phyloP scores from a whole-genome alignment of 2,888 invertebrate species.

The Zygaena filipendulae region DNA sequence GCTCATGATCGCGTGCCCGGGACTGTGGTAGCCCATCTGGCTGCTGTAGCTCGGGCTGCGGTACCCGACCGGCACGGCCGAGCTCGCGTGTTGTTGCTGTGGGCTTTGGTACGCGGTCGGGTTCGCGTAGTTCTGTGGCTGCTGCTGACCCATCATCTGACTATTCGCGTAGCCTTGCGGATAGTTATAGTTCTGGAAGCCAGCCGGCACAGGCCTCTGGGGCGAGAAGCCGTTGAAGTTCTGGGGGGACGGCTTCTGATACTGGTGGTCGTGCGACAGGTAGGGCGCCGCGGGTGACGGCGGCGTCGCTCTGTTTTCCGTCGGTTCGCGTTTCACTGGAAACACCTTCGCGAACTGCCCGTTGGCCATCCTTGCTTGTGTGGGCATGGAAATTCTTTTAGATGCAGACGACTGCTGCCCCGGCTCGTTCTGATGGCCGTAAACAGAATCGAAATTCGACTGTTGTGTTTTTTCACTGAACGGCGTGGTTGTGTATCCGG shows the following conservation, averaged over 20 bases:
- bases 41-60: conserved; percentile 53
- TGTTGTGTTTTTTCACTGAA: conserved; percentile 3
- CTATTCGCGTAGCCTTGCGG: conserved; percentile 45
- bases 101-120: conserved; percentile 50
- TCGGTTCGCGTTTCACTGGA: conserved; percentile 36
- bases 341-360: conserved; percentile 49
- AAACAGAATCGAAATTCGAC: conserved; percentile 51
- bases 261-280: conserved; percentile 56
- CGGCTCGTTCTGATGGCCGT: conserved; percentile 48
- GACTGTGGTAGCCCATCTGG: conserved; percentile 50
- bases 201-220: conserved; percentile 44
- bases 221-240: conserved; percentile 51
- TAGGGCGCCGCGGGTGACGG: conserved; percentile 40
- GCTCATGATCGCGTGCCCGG: conserved; percentile 51
- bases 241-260: conserved; percentile 43
- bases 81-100: conserved; percentile 45
- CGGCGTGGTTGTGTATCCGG: conserved; percentile 41
- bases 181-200: conserved; percentile 49
- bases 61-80: conserved; percentile 44
- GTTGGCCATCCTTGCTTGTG: conserved; percentile 42
- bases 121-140: conserved; percentile 45
- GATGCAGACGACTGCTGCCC: conserved; percentile 39
- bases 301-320: conserved; percentile 30
- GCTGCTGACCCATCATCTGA: conserved; percentile 41
- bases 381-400: conserved; percentile 45